Percentiles rank a stretch among this genome's conserved stretches.
phyloP scores from a whole-genome alignment of 2,888 invertebrate genomes.

The Dyspetes luteomarginatus region DNA sequence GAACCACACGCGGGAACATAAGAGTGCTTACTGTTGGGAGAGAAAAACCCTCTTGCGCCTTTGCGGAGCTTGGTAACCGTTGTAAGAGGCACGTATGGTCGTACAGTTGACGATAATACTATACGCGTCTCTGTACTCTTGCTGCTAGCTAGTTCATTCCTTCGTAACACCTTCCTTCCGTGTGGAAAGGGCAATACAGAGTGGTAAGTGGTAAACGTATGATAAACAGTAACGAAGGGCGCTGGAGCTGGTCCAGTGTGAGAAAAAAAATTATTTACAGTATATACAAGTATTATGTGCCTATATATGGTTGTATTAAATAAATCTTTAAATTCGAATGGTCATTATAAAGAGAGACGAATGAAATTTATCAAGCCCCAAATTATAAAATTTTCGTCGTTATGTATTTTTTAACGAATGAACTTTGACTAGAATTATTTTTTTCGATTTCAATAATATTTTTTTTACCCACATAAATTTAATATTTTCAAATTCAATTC shows the following conservation, averaged over 20 bases:
- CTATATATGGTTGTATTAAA: too few relatives aligned
- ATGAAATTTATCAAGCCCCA: too few relatives aligned
- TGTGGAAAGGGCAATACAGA: constrained; percentile 33
- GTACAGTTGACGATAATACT: constrained; percentile 52
- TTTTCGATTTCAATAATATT: too few relatives aligned
- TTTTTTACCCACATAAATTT: too few relatives aligned
- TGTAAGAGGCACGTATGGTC: constrained; percentile 59
- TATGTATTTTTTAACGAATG: too few relatives aligned
- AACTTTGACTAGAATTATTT: too few relatives aligned
- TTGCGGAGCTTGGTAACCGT: constrained; percentile 48
- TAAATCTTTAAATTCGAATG: too few relatives aligned
- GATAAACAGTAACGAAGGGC: neutral
- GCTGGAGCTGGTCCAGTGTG: constrained; percentile 18
- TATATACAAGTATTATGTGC: too few relatives aligned
- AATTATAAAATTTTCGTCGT: too few relatives aligned
- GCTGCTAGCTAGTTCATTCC: constrained; percentile 31
- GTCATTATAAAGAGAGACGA: too few relatives aligned
- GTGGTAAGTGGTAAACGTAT: neutral
- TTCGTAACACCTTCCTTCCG: constrained; percentile 39
- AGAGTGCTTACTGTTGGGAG: constrained; percentile 60
- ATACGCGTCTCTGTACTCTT: constrained; percentile 26
- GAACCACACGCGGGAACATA: constrained; percentile 21
- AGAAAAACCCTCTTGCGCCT: constrained; percentile 26
- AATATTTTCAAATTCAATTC: too few relatives aligned
- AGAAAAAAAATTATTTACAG: too few relatives aligned